These are phyloP conservation scores for Diachrysia chrysitis DNA, from an alignment of 2,888 invertebrate genomes.

Conservation along the genomic window DNA sequence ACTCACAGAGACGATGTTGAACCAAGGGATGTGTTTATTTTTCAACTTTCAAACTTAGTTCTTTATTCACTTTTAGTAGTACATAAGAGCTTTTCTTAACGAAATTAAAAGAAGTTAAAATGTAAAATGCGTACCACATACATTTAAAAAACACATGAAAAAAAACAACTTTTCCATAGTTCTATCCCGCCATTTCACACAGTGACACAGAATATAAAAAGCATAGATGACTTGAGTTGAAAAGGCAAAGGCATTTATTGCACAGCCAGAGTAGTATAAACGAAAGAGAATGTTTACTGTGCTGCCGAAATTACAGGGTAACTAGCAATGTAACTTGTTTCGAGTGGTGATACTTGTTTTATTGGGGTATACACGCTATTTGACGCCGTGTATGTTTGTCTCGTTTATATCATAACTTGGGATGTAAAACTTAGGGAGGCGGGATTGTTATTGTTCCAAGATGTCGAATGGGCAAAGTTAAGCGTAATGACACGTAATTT, in stretches of 20 bases:
- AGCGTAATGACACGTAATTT: background rate
- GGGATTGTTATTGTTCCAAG: background rate
- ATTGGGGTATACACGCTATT: slow-evolving; percentile 40
- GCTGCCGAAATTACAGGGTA: slow-evolving; percentile 44
- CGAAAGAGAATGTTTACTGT: slow-evolving; percentile 46
- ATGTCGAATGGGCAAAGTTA: background rate
- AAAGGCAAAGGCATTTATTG: slow-evolving; percentile 44
- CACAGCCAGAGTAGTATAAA: slow-evolving; percentile 39
- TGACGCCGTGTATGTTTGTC: slow-evolving; percentile 9
- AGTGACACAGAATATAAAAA: slow-evolving; percentile 28
- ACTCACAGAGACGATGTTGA: background rate
- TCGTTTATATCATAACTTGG: slow-evolving; percentile 16
- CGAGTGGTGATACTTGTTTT: slow-evolving; percentile 47
- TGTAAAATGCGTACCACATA: too few species aligned
- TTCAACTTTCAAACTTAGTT: too few species aligned
- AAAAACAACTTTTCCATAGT: too few species aligned
- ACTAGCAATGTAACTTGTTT: slow-evolving; percentile 45
- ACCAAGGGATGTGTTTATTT: background rate
- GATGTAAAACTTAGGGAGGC: background rate
- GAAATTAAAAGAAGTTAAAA: too few species aligned
- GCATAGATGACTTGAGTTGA: slow-evolving; percentile 25
- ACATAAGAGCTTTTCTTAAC: too few species aligned
- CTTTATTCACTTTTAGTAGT: too few species aligned
- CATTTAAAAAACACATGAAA: too few species aligned
- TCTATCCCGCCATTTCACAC: slow-evolving; percentile 6